Conservation (phyloP, 1,140 invertebrate species). For the Dreissena polymorpha region DNA sequence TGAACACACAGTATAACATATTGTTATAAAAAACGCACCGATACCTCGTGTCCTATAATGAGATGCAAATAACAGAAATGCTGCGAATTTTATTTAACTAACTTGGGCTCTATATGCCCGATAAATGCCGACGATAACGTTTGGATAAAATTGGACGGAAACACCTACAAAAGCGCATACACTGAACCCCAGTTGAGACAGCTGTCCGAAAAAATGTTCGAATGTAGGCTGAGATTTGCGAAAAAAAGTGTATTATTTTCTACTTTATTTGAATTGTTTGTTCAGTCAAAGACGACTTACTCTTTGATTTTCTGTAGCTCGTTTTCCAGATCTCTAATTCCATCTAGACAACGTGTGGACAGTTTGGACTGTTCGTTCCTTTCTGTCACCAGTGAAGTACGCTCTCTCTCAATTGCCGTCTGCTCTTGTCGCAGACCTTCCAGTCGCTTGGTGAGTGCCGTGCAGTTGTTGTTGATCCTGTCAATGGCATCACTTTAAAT, state of each 20-base stretch:
- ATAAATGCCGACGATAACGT: not conserved
- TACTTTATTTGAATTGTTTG: not conserved
- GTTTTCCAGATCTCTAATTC: not conserved
- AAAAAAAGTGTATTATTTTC: not conserved
- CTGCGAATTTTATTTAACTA: not conserved
- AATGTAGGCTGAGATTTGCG: not conserved
- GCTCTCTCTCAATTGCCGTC: not conserved
- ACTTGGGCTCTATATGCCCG: not conserved
- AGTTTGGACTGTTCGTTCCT: not conserved
- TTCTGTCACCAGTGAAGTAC: not conserved
- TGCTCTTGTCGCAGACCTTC: not conserved
- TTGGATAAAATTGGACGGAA: not conserved
- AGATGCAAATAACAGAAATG: too few species aligned
- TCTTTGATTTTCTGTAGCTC: not conserved
- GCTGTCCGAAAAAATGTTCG: not conserved
- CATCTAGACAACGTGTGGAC: not conserved
- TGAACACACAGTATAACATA: too few species aligned
- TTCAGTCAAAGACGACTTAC: not conserved
- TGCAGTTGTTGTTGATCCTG: not conserved
- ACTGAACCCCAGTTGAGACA: too few species aligned
- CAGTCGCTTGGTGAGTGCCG: not conserved
- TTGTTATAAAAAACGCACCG: too few species aligned
- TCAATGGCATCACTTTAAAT: not conserved
- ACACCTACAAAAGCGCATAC: too few species aligned
- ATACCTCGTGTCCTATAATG: too few species aligned